Evolutionary conservation across 1,140 invertebrate species (phyloP).

Genomic region (Plectrocnemia conspersa): DNA sequence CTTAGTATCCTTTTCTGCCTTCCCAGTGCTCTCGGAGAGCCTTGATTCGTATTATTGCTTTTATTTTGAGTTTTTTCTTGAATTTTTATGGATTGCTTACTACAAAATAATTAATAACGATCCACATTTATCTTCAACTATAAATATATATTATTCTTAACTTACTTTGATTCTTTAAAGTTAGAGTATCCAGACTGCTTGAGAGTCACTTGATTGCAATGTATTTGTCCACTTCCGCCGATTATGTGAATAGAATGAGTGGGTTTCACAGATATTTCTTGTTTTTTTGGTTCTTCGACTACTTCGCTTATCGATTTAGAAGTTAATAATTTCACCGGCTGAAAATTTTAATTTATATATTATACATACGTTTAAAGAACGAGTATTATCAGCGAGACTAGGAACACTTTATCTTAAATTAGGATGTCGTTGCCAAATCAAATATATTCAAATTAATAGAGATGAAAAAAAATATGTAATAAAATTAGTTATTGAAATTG

Average conservation of each 20-base stretch:
- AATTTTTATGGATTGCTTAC: neutral
- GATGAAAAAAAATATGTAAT: too few relatives aligned
- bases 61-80: slow-evolving; percentile 5
- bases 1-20: slow-evolving; percentile 15
- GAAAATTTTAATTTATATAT: too few relatives aligned
- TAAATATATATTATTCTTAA: slow-evolving; percentile 13
- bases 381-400: too few relatives aligned
- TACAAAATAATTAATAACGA: slow-evolving; percentile 1
- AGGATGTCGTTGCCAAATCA: too few relatives aligned
- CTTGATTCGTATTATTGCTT: slow-evolving; percentile 14
- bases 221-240: slow-evolving; percentile 29
- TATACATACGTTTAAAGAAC: neutral
- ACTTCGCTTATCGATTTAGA: slow-evolving; percentile 18
- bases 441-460: too few relatives aligned
- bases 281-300: slow-evolving; percentile 10
- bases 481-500: too few relatives aligned
- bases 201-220: slow-evolving; percentile 34
- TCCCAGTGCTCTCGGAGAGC: slow-evolving; percentile 24
- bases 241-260: slow-evolving; percentile 33
- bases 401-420: too few relatives aligned
- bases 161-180: slow-evolving; percentile 13
- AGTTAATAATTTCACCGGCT: slow-evolving; percentile 17
- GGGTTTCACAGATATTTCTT: slow-evolving; percentile 12
- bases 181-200: slow-evolving; percentile 30
- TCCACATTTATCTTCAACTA: neutral